Base-by-base conservation (phyloP, 2,888 invertebrate species). In the Tanypteryx hageni region DNA sequence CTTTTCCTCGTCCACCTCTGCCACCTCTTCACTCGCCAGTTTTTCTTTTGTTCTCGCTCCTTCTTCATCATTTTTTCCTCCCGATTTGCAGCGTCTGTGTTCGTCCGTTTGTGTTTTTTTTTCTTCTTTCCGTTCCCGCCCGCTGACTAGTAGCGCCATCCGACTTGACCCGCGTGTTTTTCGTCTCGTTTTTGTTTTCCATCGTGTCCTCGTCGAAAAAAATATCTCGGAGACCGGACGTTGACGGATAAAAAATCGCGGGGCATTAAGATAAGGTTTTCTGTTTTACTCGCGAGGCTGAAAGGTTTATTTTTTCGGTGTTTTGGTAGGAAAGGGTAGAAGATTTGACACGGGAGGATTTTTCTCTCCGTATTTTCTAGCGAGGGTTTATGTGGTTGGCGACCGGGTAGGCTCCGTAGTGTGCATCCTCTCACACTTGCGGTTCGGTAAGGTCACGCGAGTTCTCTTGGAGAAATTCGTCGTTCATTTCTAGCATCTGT, bases 61-160 rank as follows among this genome's bases (percentile, higher is more conserved):
- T 83, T n/a, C 68, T n/a, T 82, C 7, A 0, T 18, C 14, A 31
- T 57, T 22, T 82, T 82, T 82, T 14, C 9, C 10, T 57, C 57
- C 18, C 16, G 18, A 1, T n/a, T 59, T 81, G 14, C n/a, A 16
- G 18, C 57, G n/a, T 22, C 59, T 59, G 44, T 18, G 81, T 3
- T n/a, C 44, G 10, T 82, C 27, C 22, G 13, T 27, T 64, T 59
- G 14, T 57, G 31, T 16, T 27, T 81, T 82, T 31, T 58, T 56
- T 58, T 27, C 27, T 84, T 92, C 59, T 13, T 59, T 92, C 61
- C 84, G 22, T 64, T 44, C 27, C 22, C 59, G 18, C 16, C 61
- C 14, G 84, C 92, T 82, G 57, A 22, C 58, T 13, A 82, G 82
- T 82, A 44, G 82, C 82, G 82, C 44, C 82, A 82, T 27, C 16